Conservation (phyloP, 2,797 vertebrate species). For the Argyrosomus regius region DNA sequence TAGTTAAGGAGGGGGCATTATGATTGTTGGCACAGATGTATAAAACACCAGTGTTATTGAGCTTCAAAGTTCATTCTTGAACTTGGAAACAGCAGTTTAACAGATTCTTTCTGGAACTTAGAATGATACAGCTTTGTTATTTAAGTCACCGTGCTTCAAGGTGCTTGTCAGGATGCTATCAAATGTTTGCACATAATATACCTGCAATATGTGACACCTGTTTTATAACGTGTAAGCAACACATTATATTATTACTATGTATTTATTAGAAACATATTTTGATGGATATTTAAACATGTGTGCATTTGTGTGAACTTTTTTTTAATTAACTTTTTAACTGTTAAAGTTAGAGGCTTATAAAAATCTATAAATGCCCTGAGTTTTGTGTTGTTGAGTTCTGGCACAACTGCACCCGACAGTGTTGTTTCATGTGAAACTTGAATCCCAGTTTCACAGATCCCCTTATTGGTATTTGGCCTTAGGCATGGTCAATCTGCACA, state of each 20-base stretch:
- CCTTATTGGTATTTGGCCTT: slow-evolving; percentile 57
- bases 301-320: background rate
- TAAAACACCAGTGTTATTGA: background rate
- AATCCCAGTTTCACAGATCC: slow-evolving; percentile 39
- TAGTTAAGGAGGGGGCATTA: background rate
- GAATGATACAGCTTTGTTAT: background rate
- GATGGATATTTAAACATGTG: slow-evolving; percentile 4
- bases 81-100: slow-evolving; percentile 10
- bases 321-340: too few species aligned
- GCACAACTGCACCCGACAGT: background rate
- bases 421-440: slow-evolving; percentile 42
- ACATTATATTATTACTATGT: too few species aligned
- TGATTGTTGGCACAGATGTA: background rate
- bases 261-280: too few species aligned
- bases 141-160: background rate
- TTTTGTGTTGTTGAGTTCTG: background rate
- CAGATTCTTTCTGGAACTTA: background rate
- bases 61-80: slow-evolving; percentile 3
- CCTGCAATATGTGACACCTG: background rate
- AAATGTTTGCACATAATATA: slow-evolving; percentile 14
- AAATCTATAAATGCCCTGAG: background rate
- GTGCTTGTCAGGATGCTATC: slow-evolving; percentile 11
- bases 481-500: slow-evolving; percentile 67
- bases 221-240: background rate
- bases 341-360: too few species aligned